Conservation (phyloP, 37 sponge, comb jelly and placozoan species). For the Eunapius fragilis region DNA sequence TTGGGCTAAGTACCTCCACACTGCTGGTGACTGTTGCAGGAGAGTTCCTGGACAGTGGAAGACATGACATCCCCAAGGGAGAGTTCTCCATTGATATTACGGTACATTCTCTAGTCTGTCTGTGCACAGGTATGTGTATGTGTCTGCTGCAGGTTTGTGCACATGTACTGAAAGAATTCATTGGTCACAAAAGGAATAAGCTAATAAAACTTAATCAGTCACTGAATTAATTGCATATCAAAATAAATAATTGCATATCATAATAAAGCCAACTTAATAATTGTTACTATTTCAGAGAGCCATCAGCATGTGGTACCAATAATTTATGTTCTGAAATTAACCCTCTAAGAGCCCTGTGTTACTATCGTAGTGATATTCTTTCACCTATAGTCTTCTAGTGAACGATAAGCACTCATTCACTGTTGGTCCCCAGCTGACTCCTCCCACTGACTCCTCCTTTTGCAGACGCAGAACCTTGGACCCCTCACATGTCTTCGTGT, state of each 20-base stretch:
- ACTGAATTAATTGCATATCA: no score
- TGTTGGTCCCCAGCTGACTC: not conserved
- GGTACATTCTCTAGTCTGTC: constrained; percentile 13
- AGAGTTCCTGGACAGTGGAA: constrained; percentile 64
- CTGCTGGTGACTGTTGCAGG: constrained; percentile 79
- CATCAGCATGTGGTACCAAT: no score
- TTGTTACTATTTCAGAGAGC: no score
- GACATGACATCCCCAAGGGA: constrained; percentile 55
- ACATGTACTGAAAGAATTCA: no score
- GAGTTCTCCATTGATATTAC: constrained; percentile 67
- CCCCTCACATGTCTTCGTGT: constrained; percentile 78
- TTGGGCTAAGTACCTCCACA: constrained; percentile 81
- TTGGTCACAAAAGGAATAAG: no score
- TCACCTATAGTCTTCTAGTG: not conserved
- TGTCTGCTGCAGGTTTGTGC: not conserved
- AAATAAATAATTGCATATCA: no score
- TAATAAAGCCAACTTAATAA: no score
- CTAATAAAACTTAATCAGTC: no score
- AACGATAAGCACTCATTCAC: constrained; percentile 20
- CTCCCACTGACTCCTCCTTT: not conserved
- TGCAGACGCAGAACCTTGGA: constrained; percentile 82
- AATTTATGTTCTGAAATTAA: no score
- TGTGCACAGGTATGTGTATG: no score
- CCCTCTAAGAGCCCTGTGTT: no score
- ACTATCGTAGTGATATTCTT: no score